These are phyloP conservation scores for Zaprionus tsacasi DNA, from an alignment of 1,140 invertebrate genomes.

Conservation along the genomic window DNA sequence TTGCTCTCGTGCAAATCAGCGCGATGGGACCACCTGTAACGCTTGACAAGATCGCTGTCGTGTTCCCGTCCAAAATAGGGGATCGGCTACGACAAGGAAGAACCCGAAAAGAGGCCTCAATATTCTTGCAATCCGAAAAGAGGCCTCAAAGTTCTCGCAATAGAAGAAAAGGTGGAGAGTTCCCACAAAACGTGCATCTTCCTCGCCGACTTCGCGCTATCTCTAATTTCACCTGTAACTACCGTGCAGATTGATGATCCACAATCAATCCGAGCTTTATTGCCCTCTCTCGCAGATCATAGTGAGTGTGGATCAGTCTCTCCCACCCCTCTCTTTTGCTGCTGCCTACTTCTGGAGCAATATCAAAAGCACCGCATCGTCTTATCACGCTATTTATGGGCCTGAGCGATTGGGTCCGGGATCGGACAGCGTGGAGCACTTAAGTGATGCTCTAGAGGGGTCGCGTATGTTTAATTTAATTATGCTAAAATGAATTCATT, in stretches of 20 bases:
- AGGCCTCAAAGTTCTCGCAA: too few relatives aligned
- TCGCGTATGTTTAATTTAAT: slow-evolving; percentile 75
- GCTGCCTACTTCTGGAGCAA: slow-evolving; percentile 9
- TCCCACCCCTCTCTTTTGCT: not conserved
- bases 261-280: not conserved
- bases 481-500: slow-evolving; percentile 73
- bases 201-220: not conserved
- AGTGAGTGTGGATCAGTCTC: not conserved
- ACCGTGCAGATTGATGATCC: not conserved
- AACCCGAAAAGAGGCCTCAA: not conserved
- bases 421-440: slow-evolving; percentile 65
- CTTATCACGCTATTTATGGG: slow-evolving; percentile 81
- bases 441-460: slow-evolving; percentile 49
- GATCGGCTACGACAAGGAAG: not conserved
- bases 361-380: slow-evolving; percentile 74
- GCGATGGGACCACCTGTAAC: slow-evolving; percentile 40
- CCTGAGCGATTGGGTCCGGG: slow-evolving; percentile 41
- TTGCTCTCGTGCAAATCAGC: slow-evolving; percentile 37
- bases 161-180: not conserved
- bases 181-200: not conserved
- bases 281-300: not conserved
- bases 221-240: not conserved
- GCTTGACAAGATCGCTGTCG: slow-evolving; percentile 4
- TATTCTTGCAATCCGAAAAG: not conserved
- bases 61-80: slow-evolving; percentile 2